Evolutionary conservation across 1,140 invertebrate species (phyloP), one percentile per base, ranked within the genome.

Genomic region (Dryas iulia): DNA sequence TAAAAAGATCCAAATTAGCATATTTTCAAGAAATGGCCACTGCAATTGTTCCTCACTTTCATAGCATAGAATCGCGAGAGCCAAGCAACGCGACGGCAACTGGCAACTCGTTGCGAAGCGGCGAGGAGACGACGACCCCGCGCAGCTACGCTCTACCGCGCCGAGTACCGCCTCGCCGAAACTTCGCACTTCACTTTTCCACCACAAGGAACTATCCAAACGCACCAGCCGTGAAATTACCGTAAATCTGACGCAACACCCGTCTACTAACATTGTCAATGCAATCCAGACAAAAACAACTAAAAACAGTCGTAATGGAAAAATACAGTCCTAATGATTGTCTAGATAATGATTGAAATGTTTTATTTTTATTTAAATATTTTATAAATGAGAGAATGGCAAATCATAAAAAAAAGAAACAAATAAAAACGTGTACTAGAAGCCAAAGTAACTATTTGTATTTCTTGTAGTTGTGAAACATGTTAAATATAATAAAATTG

Each of bases 161-260:
- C 77, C 70, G 66, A 70, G 71, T 74, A 73, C 72, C 73, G 75
- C 73, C 79, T 82, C 86, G 85, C 89, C 86, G 84, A 91, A 91
- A 88, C 89, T 91, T 90, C 78, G 89, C 89, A 90, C 87, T 91
- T 89, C 87, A 88, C 89, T 89, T 89, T 89, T 87, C 86, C 79
- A 87, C 86, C 81, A 87, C 86, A 82, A 87, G 85, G 84, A 91
- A 87, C 69, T 53, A 79, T 81, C 78, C 74, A 86, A 82, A 81
- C 72, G 77, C 86, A 78, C 75, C 65, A 83, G 70, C 86, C 89
- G 89, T 91, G 87, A 91, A 91, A 90, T 91, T 86, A 83, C 83
- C 81, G 82, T 83, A 84, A 87, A 87, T 82, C 83, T 90, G 86
- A 91, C 85, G 86, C 77, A 72, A 78, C 69, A 67, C 35, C 63